Conservation (phyloP, 2,797 vertebrate genomes). For the Buceros bicornis region DNA sequence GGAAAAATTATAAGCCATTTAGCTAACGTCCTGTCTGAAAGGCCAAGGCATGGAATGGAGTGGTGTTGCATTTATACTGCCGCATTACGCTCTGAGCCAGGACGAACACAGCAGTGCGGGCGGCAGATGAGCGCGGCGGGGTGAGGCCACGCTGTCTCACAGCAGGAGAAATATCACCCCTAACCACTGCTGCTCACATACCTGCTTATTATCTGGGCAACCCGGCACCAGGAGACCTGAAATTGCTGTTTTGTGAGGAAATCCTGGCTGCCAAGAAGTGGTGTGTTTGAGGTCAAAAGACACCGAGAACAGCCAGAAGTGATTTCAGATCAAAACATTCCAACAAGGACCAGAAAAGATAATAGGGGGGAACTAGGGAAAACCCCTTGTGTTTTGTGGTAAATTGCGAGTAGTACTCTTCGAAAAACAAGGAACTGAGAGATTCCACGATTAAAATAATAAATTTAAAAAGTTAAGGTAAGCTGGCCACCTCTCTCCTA, state of each 20-base stretch:
- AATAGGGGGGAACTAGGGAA: neutral
- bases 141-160: constrained; percentile 24
- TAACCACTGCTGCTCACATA: constrained; percentile 54
- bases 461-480: neutral
- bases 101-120: neutral
- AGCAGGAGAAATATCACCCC: constrained; percentile 49
- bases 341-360: constrained; percentile 35
- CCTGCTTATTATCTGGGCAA: constrained; percentile 69
- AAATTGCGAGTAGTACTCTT: constrained; percentile 40
- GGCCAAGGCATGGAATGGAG: neutral
- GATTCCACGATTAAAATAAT: neutral
- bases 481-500: neutral
- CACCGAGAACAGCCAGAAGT: constrained; percentile 26
- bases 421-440: constrained; percentile 37
- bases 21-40: constrained; percentile 33
- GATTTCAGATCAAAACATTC: constrained; percentile 65
- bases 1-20: constrained; percentile 30
- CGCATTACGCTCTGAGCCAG: constrained; percentile 12
- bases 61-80: constrained; percentile 14
- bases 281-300: constrained; percentile 66
- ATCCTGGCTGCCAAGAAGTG: constrained; percentile 63
- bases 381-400: neutral
- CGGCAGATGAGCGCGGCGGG: constrained; percentile 1
- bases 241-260: constrained; percentile 59
- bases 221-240: constrained; percentile 43